A percentile compares a stretch with the other conserved stretches of the same genome.
These are phyloP conservation scores for Chlamydotis undulata DNA, from an alignment of 2,113 vertebrate species.

Conservation along the genomic window DNA sequence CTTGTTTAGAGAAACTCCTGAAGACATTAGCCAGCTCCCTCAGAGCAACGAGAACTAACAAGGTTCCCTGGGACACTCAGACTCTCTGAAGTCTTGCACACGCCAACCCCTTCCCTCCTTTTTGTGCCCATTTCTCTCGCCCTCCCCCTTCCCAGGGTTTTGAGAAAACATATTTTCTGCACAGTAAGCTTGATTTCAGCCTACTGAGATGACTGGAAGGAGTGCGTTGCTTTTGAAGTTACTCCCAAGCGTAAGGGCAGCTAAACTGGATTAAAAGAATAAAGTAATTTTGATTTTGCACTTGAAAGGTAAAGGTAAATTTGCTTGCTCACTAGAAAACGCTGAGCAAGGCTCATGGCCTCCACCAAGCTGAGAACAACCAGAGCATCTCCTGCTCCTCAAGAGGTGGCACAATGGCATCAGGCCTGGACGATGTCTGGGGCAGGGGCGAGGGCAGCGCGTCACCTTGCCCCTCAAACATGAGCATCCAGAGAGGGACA, in stretches of 20 bases:
- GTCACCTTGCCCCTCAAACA: not conserved
- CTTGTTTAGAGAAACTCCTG: not conserved
- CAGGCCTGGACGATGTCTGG: not conserved
- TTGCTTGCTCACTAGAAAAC: not conserved
- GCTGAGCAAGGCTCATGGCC: not conserved
- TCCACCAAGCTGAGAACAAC: not conserved
- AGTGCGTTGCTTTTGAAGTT: not conserved
- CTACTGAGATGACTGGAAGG: not conserved
- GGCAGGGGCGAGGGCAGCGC: not conserved
- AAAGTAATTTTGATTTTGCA: conserved; percentile 26
- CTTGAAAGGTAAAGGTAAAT: conserved; percentile 14
- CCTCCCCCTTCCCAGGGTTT: not conserved
- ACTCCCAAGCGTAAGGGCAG: not conserved
- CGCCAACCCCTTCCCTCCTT: not conserved
- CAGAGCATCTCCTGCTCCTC: not conserved
- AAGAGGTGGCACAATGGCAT: fast-evolving
- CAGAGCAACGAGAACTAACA: not conserved
- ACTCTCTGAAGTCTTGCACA: not conserved
- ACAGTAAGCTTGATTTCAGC: not conserved
- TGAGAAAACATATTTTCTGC: not conserved
- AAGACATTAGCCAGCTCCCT: not conserved
- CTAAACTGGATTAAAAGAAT: conserved; percentile 9
- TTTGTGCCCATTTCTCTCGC: not conserved
- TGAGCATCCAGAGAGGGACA: not conserved
- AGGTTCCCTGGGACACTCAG: not conserved